Evolutionary conservation across 2,113 vertebrate genomes (phyloP).

Genomic region (Noturus placidus): DNA sequence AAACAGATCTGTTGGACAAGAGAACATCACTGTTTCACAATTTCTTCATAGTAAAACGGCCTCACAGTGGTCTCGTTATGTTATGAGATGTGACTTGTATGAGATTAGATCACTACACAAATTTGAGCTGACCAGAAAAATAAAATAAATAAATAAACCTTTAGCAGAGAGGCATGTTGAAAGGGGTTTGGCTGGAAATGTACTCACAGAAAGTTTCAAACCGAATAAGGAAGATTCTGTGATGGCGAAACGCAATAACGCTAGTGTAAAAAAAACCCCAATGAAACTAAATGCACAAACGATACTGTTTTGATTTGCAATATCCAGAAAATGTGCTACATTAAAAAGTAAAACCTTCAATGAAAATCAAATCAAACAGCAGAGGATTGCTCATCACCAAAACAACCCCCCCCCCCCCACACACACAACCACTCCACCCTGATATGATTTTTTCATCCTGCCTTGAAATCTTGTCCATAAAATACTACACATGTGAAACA

Average conservation of each 20-base stretch:
- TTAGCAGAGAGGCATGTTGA: neutral
- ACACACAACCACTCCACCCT: no score
- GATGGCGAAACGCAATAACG: neutral
- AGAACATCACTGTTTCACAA: slow-evolving; percentile 6
- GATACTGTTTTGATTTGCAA: neutral
- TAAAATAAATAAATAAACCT: no score
- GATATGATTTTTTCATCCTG: no score
- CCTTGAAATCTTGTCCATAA: no score
- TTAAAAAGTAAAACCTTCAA: neutral
- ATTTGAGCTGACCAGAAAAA: neutral
- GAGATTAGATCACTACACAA: neutral
- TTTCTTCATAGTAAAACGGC: neutral
- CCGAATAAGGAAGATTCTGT: neutral
- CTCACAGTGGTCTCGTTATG: neutral
- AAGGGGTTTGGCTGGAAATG: neutral
- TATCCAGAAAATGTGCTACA: neutral
- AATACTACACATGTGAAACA: no score
- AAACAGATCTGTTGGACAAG: slow-evolving; percentile 66
- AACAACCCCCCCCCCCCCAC: no score
- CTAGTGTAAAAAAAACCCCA: neutral
- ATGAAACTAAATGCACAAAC: no score
- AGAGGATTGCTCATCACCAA: neutral
- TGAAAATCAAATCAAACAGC: neutral
- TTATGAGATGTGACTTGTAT: neutral
- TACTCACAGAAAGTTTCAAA: neutral